Evolutionary conservation across 2,797 vertebrate species (phyloP), one percentile per base, ranked within the genome.

Genomic region (Neosilurus hyrtlii): DNA sequence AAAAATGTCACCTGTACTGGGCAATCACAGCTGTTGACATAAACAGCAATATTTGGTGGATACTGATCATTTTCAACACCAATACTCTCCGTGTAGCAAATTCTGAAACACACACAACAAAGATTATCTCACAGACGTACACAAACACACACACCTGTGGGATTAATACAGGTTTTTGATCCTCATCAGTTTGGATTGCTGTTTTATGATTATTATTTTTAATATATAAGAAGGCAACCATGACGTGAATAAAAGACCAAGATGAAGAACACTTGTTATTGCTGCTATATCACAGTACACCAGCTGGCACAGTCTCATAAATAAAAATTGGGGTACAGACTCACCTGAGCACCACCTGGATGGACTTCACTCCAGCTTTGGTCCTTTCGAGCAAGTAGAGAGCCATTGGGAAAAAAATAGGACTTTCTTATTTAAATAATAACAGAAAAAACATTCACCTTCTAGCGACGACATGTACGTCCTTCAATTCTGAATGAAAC

Each of bases 11-110:
- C 95, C 86, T 95, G 93, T 71, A 95, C 92, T 0, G 94, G 94
- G 91, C 95, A 96, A 89, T 94, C 92, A 73, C 89, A 89, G 82
- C 94, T 94, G 86, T 96, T 96, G 76, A 96, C 94, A 83, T 93
- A 94, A 82, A 96, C 93, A 0, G 92, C 88, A 0, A 96, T 93
- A 88, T 94, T 94, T 30, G 96, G 94, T 0, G 96, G 96, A 88
- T 96, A 96, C 90, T 96, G 95, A 85, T 96, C 96, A 88, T 96
- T 95, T 91, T 96, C 95, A 6, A 95, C 92, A 61, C 91, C 91
- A 26, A 94, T 93, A 51, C 94, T 94, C 74, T 96, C 94, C 37
- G 95, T 95, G 90, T 96, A 96, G 85, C 95, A 96, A 91, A 96
- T 95, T 81, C 96, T 96, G 81, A 80, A 82, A 81, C 5, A 63